Conservation (phyloP, 2,888 invertebrate genomes). For the Napeogenes inachia region DNA sequence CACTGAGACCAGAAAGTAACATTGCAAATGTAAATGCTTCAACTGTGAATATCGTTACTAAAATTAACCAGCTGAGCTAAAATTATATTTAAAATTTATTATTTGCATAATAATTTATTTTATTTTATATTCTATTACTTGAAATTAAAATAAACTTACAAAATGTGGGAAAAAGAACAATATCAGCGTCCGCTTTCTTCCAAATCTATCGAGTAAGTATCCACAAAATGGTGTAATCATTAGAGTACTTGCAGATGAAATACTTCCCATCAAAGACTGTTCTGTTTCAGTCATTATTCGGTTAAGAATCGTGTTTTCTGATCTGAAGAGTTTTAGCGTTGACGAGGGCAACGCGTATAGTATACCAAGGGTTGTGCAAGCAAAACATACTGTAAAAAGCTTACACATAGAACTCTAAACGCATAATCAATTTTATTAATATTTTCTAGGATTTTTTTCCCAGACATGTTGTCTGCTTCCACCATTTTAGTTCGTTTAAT, state of each 20-base stretch:
- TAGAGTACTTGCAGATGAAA: conserved; percentile 41
- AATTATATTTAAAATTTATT: background rate
- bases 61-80: background rate
- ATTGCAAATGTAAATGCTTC: background rate
- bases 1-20: conserved; percentile 3
- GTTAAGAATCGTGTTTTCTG: conserved; percentile 40
- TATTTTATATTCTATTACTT: background rate
- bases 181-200: conserved; percentile 40
- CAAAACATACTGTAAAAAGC: conserved; percentile 48
- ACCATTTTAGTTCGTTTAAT: no score
- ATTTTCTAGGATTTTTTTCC: no score
- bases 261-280: conserved; percentile 42
- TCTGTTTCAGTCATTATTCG: conserved; percentile 43
- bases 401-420: background rate
- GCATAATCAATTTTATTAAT: no score
- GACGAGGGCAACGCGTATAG: conserved; percentile 58
- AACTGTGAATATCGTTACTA: background rate
- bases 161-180: conserved; percentile 17
- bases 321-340: conserved; percentile 48
- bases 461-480: no score
- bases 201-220: conserved; percentile 41
- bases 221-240: conserved; percentile 43
- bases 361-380: conserved; percentile 47
- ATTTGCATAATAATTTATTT: background rate
- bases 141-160: background rate